A percentile compares a stretch with the other conserved stretches of the same genome.
Conservation (phyloP, 2,888 invertebrate species). For the Drosophila demipolita region DNA sequence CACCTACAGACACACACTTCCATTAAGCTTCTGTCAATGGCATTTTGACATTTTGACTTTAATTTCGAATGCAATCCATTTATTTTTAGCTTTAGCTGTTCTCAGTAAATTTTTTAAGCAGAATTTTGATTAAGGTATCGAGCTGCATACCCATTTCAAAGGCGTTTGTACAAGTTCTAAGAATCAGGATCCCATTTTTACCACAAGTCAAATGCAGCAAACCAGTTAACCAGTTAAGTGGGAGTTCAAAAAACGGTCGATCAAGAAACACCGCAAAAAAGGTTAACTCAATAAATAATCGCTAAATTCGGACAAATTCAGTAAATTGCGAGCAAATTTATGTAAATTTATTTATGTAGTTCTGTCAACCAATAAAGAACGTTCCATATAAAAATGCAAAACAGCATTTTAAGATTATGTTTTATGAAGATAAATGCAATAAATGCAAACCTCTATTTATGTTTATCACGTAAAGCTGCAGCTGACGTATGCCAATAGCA, state of each 20-base stretch:
- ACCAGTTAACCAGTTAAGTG: neutral
- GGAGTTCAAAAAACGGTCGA: neutral
- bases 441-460: constrained; percentile 22
- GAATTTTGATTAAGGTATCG: neutral
- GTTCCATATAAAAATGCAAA: neutral
- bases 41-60: constrained; percentile 19
- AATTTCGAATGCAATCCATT: neutral
- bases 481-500: constrained; percentile 26
- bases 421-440: constrained; percentile 9
- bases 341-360: neutral
- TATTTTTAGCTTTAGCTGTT: neutral
- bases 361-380: neutral
- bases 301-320: neutral
- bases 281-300: constrained; percentile 1
- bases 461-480: constrained; percentile 32
- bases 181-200: neutral
- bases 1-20: neutral
- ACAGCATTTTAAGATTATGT: constrained; percentile 13
- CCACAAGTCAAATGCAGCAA: constrained; percentile 1
- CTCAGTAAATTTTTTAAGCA: neutral
- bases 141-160: neutral
- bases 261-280: constrained; percentile 7
- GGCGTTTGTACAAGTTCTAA: neutral
- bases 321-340: neutral
- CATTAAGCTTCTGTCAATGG: constrained; percentile 7